Percentiles rank a stretch among this genome's conserved stretches.
Evolutionary conservation across 2,113 vertebrate genomes (phyloP).

Genomic region (Psophia crepitans): DNA sequence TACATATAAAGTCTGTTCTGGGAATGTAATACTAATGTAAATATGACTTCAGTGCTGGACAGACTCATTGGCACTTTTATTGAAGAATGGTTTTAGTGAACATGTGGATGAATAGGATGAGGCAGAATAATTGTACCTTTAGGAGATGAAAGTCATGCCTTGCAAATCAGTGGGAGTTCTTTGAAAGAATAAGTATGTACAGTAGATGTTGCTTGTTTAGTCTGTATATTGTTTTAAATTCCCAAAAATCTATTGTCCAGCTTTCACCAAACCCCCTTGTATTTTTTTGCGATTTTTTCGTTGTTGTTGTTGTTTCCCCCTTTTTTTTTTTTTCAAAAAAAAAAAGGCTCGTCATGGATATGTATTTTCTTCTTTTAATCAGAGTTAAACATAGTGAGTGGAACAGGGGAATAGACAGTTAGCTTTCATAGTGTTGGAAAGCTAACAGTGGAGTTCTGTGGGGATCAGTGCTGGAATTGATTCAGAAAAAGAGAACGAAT

Average conservation of each 20-base stretch:
- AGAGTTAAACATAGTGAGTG: background rate
- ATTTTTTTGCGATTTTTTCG: background rate
- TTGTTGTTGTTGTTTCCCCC: too few species aligned
- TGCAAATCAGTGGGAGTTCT: background rate
- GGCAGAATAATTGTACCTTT: background rate
- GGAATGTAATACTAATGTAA: background rate
- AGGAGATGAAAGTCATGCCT: background rate
- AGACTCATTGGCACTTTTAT: background rate
- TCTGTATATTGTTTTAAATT: background rate
- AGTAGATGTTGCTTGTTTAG: background rate
- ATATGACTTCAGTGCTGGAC: background rate
- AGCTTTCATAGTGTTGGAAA: background rate
- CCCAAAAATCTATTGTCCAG: background rate
- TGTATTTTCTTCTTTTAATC: background rate
- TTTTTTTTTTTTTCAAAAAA: background rate
- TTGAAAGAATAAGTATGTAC: background rate
- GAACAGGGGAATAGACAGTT: background rate
- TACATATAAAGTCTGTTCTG: background rate
- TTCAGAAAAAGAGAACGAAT: background rate
- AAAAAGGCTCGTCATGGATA: background rate
- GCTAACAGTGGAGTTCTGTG: background rate
- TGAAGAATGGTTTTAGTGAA: background rate
- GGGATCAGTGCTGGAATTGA: background rate
- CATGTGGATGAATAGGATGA: background rate
- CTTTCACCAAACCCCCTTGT: background rate